phyloP scores from a whole-genome alignment of 1,140 invertebrate species.

The Episyrphus balteatus region DNA sequence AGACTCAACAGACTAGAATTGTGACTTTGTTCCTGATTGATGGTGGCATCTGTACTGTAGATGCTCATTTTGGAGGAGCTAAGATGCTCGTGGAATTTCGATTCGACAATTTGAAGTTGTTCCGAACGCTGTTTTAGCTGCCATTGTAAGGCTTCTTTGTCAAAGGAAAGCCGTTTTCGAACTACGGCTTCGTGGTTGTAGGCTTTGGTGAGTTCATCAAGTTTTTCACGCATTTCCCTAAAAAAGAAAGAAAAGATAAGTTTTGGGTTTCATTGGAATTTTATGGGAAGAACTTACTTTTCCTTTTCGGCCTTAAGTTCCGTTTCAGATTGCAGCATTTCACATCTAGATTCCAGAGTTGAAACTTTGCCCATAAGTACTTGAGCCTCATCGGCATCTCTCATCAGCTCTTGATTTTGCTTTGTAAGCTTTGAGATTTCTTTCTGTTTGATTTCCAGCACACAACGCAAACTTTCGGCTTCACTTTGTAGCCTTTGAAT shows the following conservation, averaged over 20 bases:
- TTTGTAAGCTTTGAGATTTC: slow-evolving; percentile 59
- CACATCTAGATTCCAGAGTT: slow-evolving; percentile 50
- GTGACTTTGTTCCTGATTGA: not conserved
- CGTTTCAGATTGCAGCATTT: slow-evolving; percentile 57
- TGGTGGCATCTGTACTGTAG: not conserved
- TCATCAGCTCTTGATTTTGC: slow-evolving; percentile 46
- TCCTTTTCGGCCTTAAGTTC: slow-evolving; percentile 44
- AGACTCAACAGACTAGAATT: not conserved
- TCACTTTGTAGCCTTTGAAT: slow-evolving; percentile 45
- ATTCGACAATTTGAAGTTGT: slow-evolving; percentile 20
- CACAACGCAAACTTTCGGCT: slow-evolving; percentile 61
- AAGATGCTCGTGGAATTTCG: slow-evolving; percentile 21
- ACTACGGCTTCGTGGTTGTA: slow-evolving; percentile 61
- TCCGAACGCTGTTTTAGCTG: slow-evolving; percentile 62
- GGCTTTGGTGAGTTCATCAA: slow-evolving; percentile 56
- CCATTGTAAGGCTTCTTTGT: slow-evolving; percentile 80
- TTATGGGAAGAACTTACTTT: slow-evolving; percentile 37
- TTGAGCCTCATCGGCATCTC: slow-evolving; percentile 45
- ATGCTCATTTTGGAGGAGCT: slow-evolving; percentile 7
- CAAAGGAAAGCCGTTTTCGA: slow-evolving; percentile 60
- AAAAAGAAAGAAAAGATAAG: slow-evolving; percentile 17
- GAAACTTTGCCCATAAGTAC: slow-evolving; percentile 42
- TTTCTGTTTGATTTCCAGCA: slow-evolving; percentile 60
- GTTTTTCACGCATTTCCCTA: slow-evolving; percentile 47
- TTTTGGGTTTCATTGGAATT: not conserved